Evolutionary conservation across 1,140 invertebrate genomes (phyloP).

Genomic region (Listronotus bonariensis): DNA sequence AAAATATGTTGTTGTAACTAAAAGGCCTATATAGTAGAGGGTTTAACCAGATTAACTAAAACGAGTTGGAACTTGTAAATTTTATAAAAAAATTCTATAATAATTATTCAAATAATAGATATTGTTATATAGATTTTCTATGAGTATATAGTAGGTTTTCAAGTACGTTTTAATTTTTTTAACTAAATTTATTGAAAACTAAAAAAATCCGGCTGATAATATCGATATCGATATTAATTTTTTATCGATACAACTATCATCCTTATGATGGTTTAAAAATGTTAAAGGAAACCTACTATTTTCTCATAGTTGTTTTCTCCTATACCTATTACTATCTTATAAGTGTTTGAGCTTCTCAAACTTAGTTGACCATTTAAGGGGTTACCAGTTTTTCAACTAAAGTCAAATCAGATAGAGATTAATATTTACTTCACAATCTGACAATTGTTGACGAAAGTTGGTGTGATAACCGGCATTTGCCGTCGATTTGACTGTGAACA

Average conservation of each 20-base stretch:
- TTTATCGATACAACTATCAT: too few relatives aligned
- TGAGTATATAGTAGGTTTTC: slow-evolving; percentile 1
- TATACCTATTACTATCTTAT: slow-evolving; percentile 8
- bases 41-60: slow-evolving; percentile 16
- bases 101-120: slow-evolving; percentile 4
- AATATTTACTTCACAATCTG: neutral
- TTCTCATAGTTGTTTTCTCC: neutral
- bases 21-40: slow-evolving; percentile 31
- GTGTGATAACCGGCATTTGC: neutral
- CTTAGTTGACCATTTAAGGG: slow-evolving; percentile 6
- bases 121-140: slow-evolving; percentile 12
- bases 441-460: neutral
- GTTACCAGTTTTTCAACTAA: slow-evolving; percentile 31
- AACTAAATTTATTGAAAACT: too few relatives aligned
- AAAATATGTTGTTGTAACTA: slow-evolving; percentile 29
- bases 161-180: neutral
- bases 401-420: neutral
- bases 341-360: slow-evolving; percentile 19
- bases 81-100: slow-evolving; percentile 20
- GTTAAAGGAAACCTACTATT: neutral
- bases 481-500: slow-evolving; percentile 10
- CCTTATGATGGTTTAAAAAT: neutral
- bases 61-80: slow-evolving; percentile 24
- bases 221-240: too few relatives aligned
- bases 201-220: too few relatives aligned